Evolutionary conservation across 2,113 vertebrate species (phyloP), one percentile per base, ranked within the genome.

Genomic region (Perognathus longimembris): DNA sequence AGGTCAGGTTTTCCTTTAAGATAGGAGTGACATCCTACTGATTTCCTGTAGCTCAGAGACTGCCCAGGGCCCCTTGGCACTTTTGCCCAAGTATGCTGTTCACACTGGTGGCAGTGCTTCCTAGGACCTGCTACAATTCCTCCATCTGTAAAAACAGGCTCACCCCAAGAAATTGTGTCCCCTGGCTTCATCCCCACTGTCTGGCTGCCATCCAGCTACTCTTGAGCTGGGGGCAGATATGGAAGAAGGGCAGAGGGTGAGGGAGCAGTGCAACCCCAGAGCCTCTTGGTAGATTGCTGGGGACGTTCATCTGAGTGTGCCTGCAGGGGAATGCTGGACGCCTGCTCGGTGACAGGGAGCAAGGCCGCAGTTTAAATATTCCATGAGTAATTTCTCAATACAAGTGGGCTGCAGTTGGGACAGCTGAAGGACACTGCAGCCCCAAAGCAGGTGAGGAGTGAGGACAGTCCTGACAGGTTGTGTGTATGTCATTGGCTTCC

Each of bases 361-460:
- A n/a, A 34, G 73, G 59, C 40, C 86, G 75, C 2, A 1, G 73
- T 78, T 88, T 88, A 85, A 78, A 70, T 75, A 95, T 73, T 93
- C 83, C 32, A 28, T 28, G 85, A 92, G 88, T 91, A 75, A 95
- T 92, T 90, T 95, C 91, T 94, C 30, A 90, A 92, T 63, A 80
- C 83, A 64, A 93, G 93, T 89, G 92, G 95, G 88, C 74, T 92
- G 76, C 77, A 11, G 9, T 7, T 86, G 71, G 83, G 59, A 45
- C n/a, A 79, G 9, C 50, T 75, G 83, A 96, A 95, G 90, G 93
- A 75, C 90, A 92, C 85, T 95, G 92, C 85, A 93, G 90, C 70
- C 90, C 82, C 87, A 70, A 45, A 85, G 93, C 67, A 45, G 90
- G 83, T 69, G 54, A 95, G 40, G 76, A 80, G 34, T 28, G 20